Conservation (phyloP, 1,140 invertebrate species). For the Meloidogyne exigua region DNA sequence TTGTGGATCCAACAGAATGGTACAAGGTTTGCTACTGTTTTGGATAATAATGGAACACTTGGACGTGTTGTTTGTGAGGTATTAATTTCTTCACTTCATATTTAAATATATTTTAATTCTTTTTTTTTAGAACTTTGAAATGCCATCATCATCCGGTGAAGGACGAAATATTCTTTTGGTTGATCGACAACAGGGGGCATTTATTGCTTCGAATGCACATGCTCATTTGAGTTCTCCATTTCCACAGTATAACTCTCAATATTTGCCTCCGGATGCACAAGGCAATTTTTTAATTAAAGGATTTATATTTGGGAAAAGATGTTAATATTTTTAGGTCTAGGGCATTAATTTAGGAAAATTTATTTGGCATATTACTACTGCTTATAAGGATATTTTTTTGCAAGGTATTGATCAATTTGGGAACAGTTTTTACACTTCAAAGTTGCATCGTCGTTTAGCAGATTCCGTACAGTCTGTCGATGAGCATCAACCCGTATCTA, state of each 20-base stretch:
- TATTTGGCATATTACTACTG: too few species aligned
- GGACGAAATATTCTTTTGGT: conserved; percentile 7
- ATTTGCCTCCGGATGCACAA: neutral
- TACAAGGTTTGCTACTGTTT: conserved; percentile 28
- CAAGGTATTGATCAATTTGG: neutral
- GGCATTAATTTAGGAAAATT: too few species aligned
- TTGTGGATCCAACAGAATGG: conserved; percentile 45
- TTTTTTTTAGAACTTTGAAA: conserved; percentile 1
- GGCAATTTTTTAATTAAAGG: neutral
- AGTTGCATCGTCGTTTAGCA: neutral
- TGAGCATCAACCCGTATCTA: neutral
- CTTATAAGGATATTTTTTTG: neutral
- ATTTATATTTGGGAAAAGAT: neutral
- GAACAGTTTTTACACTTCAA: neutral
- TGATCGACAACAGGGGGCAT: conserved; percentile 19
- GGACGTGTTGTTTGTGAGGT: neutral
- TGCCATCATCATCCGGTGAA: neutral
- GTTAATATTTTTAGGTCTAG: too few species aligned
- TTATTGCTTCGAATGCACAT: neutral
- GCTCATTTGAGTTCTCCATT: neutral
- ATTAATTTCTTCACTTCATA: neutral
- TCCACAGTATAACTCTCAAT: conserved; percentile 8
- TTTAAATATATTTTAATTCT: neutral
- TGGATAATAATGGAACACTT: neutral
- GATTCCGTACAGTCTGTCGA: conserved; percentile 21